A percentile compares a stretch with the other conserved stretches of the same genome.
phyloP scores from a whole-genome alignment of 1,140 invertebrate species.

The Acromyrmex echinatior region DNA sequence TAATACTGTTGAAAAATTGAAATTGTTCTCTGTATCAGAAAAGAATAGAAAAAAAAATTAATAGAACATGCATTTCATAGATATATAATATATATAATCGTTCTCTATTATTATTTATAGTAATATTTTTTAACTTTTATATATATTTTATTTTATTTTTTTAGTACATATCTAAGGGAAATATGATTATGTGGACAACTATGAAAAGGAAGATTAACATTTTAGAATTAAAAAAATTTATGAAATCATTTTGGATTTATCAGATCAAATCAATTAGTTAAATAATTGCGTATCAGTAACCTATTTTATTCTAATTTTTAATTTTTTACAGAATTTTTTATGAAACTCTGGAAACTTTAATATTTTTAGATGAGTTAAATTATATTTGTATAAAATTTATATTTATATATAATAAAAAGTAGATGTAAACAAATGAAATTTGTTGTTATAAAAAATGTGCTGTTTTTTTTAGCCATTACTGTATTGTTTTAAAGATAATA shows the following conservation, averaged over 20 bases:
- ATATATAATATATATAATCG: too few relatives aligned
- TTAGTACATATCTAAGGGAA: background rate
- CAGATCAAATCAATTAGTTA: background rate
- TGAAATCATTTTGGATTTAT: background rate
- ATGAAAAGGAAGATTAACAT: background rate
- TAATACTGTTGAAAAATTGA: background rate
- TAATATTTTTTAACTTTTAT: too few relatives aligned
- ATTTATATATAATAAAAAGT: too few relatives aligned
- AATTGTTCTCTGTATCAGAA: too few relatives aligned
- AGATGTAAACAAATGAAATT: too few relatives aligned
- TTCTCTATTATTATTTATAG: too few relatives aligned
- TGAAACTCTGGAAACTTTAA: background rate
- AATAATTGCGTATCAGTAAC: background rate
- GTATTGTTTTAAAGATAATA: background rate
- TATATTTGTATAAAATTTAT: too few relatives aligned
- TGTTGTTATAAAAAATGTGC: background rate
- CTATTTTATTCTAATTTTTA: background rate
- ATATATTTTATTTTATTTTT: background rate
- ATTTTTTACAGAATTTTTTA: background rate
- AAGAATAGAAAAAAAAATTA: too few relatives aligned
- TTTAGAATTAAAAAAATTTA: background rate
- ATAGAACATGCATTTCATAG: too few relatives aligned
- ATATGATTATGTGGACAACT: background rate
- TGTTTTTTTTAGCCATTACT: background rate
- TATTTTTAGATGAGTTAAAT: too few relatives aligned